Percentiles rank a stretch among this genome's conserved stretches.
phyloP scores from a whole-genome alignment of 2,113 vertebrate species.

The Murina feae region DNA sequence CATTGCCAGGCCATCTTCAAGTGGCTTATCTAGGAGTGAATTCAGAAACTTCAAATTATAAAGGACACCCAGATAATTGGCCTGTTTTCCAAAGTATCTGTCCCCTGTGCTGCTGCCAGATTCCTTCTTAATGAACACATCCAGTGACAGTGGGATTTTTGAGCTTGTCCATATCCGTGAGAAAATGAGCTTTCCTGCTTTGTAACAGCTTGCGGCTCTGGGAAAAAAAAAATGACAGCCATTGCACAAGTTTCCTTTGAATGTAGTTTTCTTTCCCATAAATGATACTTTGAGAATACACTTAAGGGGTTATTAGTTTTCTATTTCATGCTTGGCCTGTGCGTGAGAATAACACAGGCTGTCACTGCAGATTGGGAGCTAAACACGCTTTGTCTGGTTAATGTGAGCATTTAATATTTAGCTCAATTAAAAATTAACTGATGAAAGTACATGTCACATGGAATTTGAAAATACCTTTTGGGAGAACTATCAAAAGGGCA shows the following conservation, averaged over 20 bases:
- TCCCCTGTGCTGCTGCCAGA: conserved; percentile 60
- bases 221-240: conserved; percentile 65
- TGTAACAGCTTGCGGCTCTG: conserved; percentile 67
- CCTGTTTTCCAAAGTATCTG: conserved; percentile 60
- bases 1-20: conserved; percentile 60
- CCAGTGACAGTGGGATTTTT: conserved; percentile 73
- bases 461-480: conserved; percentile 57
- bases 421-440: conserved; percentile 67
- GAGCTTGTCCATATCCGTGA: conserved; percentile 70
- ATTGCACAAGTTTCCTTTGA: conserved; percentile 73
- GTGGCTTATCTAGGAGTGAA: conserved; percentile 70
- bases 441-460: conserved; percentile 51
- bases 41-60: conserved; percentile 72
- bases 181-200: conserved; percentile 72
- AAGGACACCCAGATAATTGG: conserved; percentile 76
- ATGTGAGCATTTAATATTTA: conserved; percentile 58
- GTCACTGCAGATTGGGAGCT: conserved; percentile 50
- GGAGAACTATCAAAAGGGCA: conserved; percentile 26
- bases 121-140: conserved; percentile 71
- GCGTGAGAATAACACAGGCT: conserved; percentile 67
- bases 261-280: conserved; percentile 71
- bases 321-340: conserved; percentile 70
- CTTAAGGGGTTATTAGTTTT: conserved; percentile 71
- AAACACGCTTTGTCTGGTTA: conserved; percentile 56
- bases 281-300: conserved; percentile 75